A percentile compares a stretch with the other conserved stretches of the same genome.
These are phyloP conservation scores for Oncorhynchus nerka DNA, from an alignment of 2,113 vertebrate species.

Conservation along the genomic window DNA sequence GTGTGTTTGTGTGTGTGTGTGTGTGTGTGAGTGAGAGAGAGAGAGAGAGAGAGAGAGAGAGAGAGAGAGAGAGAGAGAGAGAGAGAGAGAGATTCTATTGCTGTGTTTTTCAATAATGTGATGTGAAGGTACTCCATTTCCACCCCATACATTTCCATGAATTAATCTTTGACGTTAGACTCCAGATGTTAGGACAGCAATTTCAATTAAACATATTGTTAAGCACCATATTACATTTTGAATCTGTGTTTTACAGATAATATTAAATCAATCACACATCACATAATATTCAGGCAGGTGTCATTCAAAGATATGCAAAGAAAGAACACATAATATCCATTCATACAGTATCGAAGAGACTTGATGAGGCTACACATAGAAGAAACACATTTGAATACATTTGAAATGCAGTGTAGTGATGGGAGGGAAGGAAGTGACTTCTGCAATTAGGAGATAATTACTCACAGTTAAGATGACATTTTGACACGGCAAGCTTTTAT, in stretches of 20 bases:
- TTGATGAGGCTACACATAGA: constrained; percentile 47
- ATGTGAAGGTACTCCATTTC: constrained; percentile 25
- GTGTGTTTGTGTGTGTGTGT: constrained; percentile 24
- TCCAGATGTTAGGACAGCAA: constrained; percentile 51
- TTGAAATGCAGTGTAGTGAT: constrained; percentile 15
- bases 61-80: background rate
- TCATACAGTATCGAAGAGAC: constrained; percentile 46
- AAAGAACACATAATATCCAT: constrained; percentile 30
- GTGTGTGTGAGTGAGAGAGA: background rate
- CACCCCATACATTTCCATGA: constrained; percentile 11
- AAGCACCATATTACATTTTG: constrained; percentile 34
- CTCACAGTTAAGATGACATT: constrained; percentile 33
- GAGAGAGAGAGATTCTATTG: constrained; percentile 11
- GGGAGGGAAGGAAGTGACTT: constrained; percentile 47
- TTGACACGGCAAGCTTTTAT: constrained; percentile 16
- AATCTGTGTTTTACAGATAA: constrained; percentile 41
- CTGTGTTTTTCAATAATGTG: background rate
- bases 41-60: background rate
- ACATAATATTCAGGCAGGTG: constrained; percentile 22
- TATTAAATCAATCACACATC: constrained; percentile 29
- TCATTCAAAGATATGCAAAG: constrained; percentile 33
- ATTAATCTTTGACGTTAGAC: constrained; percentile 40
- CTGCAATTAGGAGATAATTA: constrained; percentile 54
- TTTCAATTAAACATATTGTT: constrained; percentile 60
- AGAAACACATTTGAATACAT: constrained; percentile 34